Evolutionary conservation across 2,113 vertebrate species (phyloP).

Genomic region (Spea multiplicata): DNA sequence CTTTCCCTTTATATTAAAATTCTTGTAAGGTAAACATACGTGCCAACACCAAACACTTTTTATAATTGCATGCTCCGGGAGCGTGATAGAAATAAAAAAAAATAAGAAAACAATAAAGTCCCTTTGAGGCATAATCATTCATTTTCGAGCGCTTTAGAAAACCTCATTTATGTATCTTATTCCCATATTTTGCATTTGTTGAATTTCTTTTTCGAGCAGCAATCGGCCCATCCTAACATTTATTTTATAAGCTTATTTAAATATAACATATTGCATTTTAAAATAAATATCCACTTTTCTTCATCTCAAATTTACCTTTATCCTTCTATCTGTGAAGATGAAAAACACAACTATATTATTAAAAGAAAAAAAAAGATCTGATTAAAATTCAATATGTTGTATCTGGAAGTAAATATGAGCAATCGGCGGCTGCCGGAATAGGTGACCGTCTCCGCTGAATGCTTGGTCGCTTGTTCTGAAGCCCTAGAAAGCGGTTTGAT

Average conservation of each 20-base stretch:
- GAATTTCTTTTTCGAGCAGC: slow-evolving; percentile 9
- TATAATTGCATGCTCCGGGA: slow-evolving; percentile 24
- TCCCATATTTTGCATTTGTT: slow-evolving; percentile 4
- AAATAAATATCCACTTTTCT: slow-evolving; percentile 16
- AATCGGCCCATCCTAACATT: not conserved
- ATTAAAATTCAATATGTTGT: slow-evolving; percentile 23
- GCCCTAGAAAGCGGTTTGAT: not conserved
- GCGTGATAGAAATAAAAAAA: not conserved
- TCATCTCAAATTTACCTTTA: slow-evolving; percentile 28
- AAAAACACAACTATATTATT: no score
- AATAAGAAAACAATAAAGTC: slow-evolving; percentile 9
- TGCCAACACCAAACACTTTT: slow-evolving; percentile 2
- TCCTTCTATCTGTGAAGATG: not conserved
- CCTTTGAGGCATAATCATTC: slow-evolving; percentile 35
- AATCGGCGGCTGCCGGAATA: not conserved
- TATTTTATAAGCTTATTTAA: slow-evolving; percentile 18
- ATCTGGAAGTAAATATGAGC: slow-evolving; percentile 16
- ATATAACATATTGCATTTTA: not conserved
- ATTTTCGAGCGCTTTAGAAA: slow-evolving; percentile 10
- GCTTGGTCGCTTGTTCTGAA: not conserved
- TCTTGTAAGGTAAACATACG: slow-evolving; percentile 30
- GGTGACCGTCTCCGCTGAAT: not conserved
- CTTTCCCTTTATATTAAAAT: slow-evolving; percentile 33
- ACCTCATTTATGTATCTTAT: slow-evolving; percentile 13
- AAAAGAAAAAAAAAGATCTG: not conserved